Conservation (phyloP, 1,140 invertebrate genomes). For the Brachionus asplanchnoidis region DNA sequence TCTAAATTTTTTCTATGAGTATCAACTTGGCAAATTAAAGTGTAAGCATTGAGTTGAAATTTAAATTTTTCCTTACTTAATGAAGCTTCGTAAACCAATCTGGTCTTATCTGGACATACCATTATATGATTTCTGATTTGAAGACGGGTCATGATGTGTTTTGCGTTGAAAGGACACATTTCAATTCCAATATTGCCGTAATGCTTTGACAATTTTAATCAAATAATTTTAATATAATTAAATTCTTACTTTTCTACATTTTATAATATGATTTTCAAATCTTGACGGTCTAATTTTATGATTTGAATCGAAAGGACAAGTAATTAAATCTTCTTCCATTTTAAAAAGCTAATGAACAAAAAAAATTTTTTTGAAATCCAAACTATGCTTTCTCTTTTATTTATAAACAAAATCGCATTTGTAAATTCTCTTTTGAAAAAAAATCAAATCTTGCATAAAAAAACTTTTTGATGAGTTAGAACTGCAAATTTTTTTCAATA, state of each 20-base stretch:
- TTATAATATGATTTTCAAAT: slow-evolving; percentile 14
- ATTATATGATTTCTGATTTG: slow-evolving; percentile 29
- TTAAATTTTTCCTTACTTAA: background rate
- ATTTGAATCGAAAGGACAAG: slow-evolving; percentile 23
- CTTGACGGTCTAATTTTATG: slow-evolving; percentile 12
- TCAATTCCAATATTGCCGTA: background rate
- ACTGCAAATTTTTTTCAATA: too few species aligned
- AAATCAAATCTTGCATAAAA: background rate
- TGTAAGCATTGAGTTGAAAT: background rate
- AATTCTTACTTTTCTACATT: slow-evolving; percentile 3
- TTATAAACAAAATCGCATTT: background rate
- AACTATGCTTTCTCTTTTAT: background rate
- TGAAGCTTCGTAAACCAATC: slow-evolving; percentile 5
- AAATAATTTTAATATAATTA: background rate
- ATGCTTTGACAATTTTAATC: background rate
- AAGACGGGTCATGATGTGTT: background rate
- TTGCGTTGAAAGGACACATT: slow-evolving; percentile 35
- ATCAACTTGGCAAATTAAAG: background rate
- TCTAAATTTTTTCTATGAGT: background rate
- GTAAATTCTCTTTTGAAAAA: background rate
- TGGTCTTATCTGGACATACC: background rate
- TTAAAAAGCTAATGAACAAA: background rate
- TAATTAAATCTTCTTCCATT: slow-evolving; percentile 29
- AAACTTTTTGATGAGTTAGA: background rate
- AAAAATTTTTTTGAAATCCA: background rate